phyloP scores from a whole-genome alignment of 2,797 vertebrate genomes.

The Tamandua tetradactyla region DNA sequence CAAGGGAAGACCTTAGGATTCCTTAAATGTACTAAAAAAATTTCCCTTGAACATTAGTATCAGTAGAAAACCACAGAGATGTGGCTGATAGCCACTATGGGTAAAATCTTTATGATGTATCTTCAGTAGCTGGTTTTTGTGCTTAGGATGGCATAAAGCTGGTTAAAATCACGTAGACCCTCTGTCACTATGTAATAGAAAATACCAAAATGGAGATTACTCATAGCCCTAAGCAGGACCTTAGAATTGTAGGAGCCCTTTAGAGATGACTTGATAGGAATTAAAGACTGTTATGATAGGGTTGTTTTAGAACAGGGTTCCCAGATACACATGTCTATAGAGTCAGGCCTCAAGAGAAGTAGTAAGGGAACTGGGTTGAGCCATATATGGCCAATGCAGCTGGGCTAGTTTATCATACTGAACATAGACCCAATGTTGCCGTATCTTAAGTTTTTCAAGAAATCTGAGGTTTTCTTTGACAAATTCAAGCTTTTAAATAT shows the following conservation, averaged over 20 bases:
- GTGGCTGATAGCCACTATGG: accelerated
- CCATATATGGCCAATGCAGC: not conserved
- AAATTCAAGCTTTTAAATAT: not conserved
- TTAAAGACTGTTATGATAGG: not conserved
- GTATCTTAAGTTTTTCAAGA: accelerated
- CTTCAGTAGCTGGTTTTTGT: not conserved
- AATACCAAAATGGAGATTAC: not conserved
- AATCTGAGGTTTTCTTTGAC: not conserved
- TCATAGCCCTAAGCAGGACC: accelerated
- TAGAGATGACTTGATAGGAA: not conserved
- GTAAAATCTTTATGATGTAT: not conserved
- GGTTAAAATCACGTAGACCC: not conserved
- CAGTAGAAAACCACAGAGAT: accelerated
- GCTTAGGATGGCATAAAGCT: not conserved
- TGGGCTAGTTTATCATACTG: not conserved
- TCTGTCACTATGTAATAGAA: too few species aligned
- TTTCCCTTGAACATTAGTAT: not conserved
- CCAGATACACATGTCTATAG: not conserved
- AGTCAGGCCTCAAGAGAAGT: not conserved
- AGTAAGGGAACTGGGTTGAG: not conserved
- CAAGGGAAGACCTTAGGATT: too few species aligned
- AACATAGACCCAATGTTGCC: accelerated
- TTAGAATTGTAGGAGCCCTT: too few species aligned
- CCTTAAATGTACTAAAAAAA: too few species aligned
- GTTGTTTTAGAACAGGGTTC: too few species aligned